These are phyloP conservation scores for Planococcus citri DNA, from an alignment of 1,140 invertebrate species.

Conservation along the genomic window DNA sequence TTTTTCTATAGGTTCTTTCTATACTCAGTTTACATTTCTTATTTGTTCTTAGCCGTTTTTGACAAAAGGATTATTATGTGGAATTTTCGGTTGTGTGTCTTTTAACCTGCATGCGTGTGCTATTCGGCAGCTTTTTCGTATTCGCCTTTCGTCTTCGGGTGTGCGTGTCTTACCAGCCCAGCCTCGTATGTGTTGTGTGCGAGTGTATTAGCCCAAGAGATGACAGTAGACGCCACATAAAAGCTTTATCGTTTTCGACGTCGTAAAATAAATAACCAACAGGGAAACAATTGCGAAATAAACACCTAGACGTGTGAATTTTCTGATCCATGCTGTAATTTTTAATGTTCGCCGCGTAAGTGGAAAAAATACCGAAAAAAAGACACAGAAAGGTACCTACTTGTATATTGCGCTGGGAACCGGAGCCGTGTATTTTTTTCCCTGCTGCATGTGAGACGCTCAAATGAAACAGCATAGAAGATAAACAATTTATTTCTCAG, in stretches of 20 bases:
- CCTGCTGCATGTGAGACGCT: background rate
- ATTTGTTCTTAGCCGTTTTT: background rate
- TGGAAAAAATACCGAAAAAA: background rate
- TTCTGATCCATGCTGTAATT: background rate
- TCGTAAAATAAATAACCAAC: background rate
- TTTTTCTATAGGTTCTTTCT: conserved; percentile 1
- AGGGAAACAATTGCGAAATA: background rate
- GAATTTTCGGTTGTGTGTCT: background rate
- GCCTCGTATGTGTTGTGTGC: too few species aligned
- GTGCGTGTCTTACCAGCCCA: background rate
- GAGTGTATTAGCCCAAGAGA: too few species aligned
- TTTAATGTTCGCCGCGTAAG: background rate
- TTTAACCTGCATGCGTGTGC: background rate
- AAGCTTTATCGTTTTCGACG: background rate
- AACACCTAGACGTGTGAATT: background rate
- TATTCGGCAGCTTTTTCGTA: background rate
- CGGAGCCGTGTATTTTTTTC: too few species aligned
- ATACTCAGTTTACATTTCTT: conserved; percentile 1
- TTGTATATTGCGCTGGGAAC: background rate
- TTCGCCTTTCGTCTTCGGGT: background rate
- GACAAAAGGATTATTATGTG: background rate
- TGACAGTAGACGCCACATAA: background rate
- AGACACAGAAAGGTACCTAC: background rate
- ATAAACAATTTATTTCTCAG: background rate
- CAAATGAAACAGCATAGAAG: background rate